A percentile compares a stretch with the other conserved stretches of the same genome.
phyloP scores from a whole-genome alignment of 2,113 vertebrate genomes.

The Cygnus atratus region DNA sequence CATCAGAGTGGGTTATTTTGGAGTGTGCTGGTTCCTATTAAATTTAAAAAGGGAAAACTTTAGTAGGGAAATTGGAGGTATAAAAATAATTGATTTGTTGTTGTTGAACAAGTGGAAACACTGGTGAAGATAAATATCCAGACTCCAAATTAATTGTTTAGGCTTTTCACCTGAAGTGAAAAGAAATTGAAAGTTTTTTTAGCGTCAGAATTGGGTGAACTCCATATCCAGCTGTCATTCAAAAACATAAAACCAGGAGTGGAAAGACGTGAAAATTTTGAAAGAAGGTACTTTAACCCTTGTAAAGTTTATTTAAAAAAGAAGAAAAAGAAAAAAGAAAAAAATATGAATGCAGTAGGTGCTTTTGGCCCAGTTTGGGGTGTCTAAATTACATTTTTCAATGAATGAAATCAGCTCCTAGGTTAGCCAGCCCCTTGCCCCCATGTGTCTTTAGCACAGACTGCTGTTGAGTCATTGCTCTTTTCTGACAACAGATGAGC shows the following conservation, averaged over 20 bases:
- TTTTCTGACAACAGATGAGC: not conserved
- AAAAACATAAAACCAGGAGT: not conserved
- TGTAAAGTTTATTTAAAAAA: not conserved
- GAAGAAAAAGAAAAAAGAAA: not conserved
- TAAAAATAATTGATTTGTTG: not conserved
- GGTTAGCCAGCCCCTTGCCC: not conserved
- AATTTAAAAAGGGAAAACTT: not conserved
- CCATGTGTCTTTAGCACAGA: not conserved
- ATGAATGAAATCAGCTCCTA: rapidly evolving
- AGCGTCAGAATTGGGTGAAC: not conserved
- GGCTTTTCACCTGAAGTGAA: not conserved
- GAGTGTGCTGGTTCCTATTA: not conserved
- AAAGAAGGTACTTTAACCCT: not conserved
- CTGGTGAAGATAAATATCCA: not conserved
- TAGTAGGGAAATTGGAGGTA: not conserved
- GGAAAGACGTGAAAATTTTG: not conserved
- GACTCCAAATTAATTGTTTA: not conserved
- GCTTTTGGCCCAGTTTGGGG: not conserved
- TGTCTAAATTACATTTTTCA: not conserved
- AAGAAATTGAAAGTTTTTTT: not conserved
- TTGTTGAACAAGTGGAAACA: not conserved
- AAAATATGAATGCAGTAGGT: not conserved
- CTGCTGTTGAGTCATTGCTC: not conserved
- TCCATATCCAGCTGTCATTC: not conserved
- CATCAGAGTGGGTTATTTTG: not conserved